Percentiles rank a stretch among this genome's conserved stretches.
Conservation (phyloP, 2,113 vertebrate species). For the Phocoena phocoena region DNA sequence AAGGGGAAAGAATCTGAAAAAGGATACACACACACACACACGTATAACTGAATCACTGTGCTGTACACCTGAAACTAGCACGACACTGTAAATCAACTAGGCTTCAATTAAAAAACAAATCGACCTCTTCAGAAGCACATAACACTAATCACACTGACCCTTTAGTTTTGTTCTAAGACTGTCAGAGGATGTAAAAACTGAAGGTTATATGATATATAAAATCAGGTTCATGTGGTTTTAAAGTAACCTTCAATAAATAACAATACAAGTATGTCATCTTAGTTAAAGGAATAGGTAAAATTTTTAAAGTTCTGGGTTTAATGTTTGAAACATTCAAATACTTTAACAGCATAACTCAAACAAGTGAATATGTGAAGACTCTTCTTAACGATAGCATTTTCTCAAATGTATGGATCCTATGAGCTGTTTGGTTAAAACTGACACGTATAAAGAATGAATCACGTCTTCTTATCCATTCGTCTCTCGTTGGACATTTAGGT, state of each 20-base stretch:
- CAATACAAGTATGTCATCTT: neutral
- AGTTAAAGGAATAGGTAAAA: neutral
- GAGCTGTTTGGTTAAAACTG: neutral
- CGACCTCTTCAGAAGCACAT: neutral
- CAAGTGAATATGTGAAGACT: neutral
- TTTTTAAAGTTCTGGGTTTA: neutral
- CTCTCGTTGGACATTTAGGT: too few relatives aligned
- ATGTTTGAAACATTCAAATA: neutral
- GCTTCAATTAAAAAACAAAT: neutral
- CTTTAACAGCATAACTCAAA: neutral
- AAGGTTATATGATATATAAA: neutral
- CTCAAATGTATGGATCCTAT: neutral
- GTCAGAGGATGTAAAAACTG: neutral
- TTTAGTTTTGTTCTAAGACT: neutral
- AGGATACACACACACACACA: neutral
- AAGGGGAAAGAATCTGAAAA: neutral
- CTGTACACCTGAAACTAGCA: neutral
- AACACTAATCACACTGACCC: neutral
- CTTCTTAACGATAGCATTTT: neutral
- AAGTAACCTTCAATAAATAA: neutral
- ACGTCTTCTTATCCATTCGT: too few relatives aligned
- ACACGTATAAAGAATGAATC: neutral
- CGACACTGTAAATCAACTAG: neutral
- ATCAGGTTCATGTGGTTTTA: neutral
- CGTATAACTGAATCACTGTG: neutral